Percentiles rank a stretch among this genome's conserved stretches.
Evolutionary conservation across 2,113 vertebrate genomes (phyloP).

Genomic region (Glaucidium brasilianum): DNA sequence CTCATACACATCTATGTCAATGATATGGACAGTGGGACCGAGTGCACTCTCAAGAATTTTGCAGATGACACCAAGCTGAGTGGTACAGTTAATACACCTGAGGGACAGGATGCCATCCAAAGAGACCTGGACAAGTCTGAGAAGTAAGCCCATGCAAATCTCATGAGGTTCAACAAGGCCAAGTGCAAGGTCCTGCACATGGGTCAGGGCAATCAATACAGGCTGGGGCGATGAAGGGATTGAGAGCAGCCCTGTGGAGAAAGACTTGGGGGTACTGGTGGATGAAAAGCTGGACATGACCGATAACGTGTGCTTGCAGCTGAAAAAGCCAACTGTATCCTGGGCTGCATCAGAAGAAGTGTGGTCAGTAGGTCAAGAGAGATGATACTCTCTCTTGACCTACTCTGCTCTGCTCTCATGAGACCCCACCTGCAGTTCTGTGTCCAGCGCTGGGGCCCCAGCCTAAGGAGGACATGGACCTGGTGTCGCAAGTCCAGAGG

Average conservation of each 20-base stretch:
- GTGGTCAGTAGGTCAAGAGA: neutral
- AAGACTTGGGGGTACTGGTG: neutral
- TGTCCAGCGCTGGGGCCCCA: neutral
- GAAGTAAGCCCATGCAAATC: neutral
- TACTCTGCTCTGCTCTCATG: neutral
- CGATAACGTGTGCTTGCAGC: rapidly evolving
- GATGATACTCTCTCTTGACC: neutral
- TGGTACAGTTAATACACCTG: rapidly evolving
- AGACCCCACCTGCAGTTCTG: neutral
- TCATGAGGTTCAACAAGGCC: neutral
- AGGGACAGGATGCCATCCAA: neutral
- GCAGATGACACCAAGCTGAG: neutral
- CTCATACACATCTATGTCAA: neutral
- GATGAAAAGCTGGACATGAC: neutral
- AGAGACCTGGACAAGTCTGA: neutral
- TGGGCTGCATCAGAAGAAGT: neutral
- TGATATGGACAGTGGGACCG: neutral
- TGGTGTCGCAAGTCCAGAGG: neutral
- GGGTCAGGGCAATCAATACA: neutral
- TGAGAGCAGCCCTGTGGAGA: neutral
- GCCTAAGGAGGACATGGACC: neutral
- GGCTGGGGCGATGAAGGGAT: neutral
- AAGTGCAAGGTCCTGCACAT: neutral
- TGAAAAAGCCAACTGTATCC: neutral
- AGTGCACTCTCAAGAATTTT: neutral